Conservation (phyloP, 2,797 vertebrate genomes). For the Lithobates sylvaticus region DNA sequence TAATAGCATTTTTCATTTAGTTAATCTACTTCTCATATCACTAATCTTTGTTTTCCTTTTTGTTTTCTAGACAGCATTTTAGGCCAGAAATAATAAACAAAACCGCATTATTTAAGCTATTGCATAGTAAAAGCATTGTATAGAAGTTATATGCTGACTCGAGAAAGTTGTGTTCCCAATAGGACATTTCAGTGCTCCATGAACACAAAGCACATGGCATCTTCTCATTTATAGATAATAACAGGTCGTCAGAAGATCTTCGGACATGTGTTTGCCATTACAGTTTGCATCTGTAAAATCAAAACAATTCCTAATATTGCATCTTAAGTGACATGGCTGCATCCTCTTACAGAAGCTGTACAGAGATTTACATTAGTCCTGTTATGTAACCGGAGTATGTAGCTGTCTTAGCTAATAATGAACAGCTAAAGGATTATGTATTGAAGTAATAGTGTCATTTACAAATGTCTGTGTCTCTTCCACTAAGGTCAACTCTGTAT, state of each 20-base stretch:
- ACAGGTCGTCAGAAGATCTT: constrained; percentile 30
- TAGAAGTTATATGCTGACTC: constrained; percentile 19
- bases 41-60: constrained; percentile 67
- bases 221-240: constrained; percentile 23
- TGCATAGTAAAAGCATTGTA: constrained; percentile 43
- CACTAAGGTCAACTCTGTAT: background rate
- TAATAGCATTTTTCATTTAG: constrained; percentile 59
- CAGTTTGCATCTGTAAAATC: constrained; percentile 35
- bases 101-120: constrained; percentile 44
- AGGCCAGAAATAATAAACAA: constrained; percentile 65
- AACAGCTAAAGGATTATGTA: background rate
- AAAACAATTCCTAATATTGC: constrained; percentile 41
- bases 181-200: background rate
- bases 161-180: background rate
- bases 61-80: constrained; percentile 52
- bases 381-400: background rate
- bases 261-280: constrained; percentile 46
- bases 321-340: constrained; percentile 13
- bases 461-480: background rate
- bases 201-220: constrained; percentile 39
- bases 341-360: constrained; percentile 43
- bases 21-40: constrained; percentile 65
- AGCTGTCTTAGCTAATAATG: constrained; percentile 11
- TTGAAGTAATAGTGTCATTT: constrained; percentile 17
- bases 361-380: constrained; percentile 23